Evolutionary conservation across 53 echinoderm and acorn worm species (phyloP).

Genomic region (Crossaster papposus): DNA sequence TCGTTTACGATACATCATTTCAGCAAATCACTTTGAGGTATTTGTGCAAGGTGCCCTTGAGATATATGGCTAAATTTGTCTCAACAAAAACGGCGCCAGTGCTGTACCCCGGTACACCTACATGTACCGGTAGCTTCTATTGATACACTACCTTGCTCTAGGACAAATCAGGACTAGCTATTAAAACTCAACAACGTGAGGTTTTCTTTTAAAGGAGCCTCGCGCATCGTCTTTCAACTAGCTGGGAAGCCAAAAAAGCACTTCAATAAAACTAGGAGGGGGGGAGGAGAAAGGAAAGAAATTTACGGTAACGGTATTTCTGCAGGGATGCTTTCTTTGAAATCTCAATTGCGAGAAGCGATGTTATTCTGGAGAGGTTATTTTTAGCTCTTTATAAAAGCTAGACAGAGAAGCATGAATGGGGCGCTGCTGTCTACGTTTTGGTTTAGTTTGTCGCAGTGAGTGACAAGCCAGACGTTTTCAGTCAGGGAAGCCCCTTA

Average conservation of each 20-base stretch:
- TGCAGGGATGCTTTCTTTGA: background rate
- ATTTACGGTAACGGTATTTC: background rate
- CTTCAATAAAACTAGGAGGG: background rate
- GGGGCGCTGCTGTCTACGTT: background rate
- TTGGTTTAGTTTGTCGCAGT: background rate
- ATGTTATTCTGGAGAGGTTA: slow-evolving; percentile 9
- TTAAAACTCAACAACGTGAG: background rate
- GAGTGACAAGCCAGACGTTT: background rate
- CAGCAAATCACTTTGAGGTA: background rate
- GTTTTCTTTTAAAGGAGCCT: background rate
- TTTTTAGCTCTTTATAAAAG: background rate
- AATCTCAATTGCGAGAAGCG: background rate
- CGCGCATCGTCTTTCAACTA: background rate
- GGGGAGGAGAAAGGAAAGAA: background rate
- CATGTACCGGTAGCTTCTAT: no score
- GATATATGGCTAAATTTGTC: background rate
- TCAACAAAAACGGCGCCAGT: background rate
- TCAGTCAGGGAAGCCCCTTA: background rate
- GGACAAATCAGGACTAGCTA: background rate
- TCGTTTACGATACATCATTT: no score
- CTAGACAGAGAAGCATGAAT: background rate
- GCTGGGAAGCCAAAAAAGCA: background rate
- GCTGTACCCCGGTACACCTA: background rate
- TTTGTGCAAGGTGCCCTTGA: background rate
- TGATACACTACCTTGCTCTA: background rate